Base-by-base conservation (phyloP, 1,140 invertebrate genomes). In the Drosophila truncata region DNA sequence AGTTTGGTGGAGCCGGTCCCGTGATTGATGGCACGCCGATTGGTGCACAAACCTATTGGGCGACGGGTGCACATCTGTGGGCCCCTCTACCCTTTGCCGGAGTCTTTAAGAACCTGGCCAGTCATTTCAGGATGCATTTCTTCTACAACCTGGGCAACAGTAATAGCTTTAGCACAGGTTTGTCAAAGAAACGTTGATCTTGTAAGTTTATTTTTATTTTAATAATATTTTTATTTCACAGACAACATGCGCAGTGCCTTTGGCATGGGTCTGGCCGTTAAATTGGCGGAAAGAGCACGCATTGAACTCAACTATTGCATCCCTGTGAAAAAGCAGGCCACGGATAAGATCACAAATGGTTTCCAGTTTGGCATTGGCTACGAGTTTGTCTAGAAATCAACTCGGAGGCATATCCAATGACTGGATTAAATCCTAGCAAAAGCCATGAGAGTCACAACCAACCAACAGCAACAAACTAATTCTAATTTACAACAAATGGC, bases 351-450 rank as follows among this genome's bases (percentile, higher is more conserved):
- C 8, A 10, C 55, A 1, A 73, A 88, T 57, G 91, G 91, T 52
- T 93, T 93, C 66, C 92, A 93, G 77, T 91, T 93, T 63, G 92
- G 91, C 35, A 92, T 93, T 82, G 92, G 92, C 50, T 93, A 92
- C 58, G 92, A 93, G 52, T 93, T 93, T 54, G 71, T 92, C 66
- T 92, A 91, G 79, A 57, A 14, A 16, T 50, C 4, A 37, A 18
- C 41, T 14, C n/a, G n/a, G 29, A 10, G 18, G n/a, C 9, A 10
- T 3, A 39, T n/a, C 39, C 11, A 46, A 29, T 31, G 47, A 65
- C 14, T 65, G 62, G 78, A 86, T 67, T 59, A 63, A 80, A 60
- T 52, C 35, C 16, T 64, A 79, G 60, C 65, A 66, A 66, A 55
- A 69, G 80, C 80, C 80, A 55, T 62, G 61, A 84, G 81, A 84